These are phyloP conservation scores for Harpagoxenus sublaevis DNA, from an alignment of 2,888 invertebrate genomes.

Conservation along the genomic window DNA sequence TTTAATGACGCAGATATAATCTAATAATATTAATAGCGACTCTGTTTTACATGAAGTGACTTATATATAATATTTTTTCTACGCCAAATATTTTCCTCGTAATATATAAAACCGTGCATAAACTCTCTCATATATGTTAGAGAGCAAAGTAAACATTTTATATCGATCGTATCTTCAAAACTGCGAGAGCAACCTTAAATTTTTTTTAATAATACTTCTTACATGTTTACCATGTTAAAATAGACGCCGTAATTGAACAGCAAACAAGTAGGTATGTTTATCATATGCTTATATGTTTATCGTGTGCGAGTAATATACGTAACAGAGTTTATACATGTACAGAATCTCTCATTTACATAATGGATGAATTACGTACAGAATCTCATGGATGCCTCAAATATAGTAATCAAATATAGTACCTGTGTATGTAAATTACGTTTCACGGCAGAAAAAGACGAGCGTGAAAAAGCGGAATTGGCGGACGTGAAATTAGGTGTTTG, in stretches of 20 bases:
- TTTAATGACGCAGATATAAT: neutral
- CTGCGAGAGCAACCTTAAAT: neutral
- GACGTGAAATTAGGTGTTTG: constrained; percentile 21
- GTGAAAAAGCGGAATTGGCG: neutral
- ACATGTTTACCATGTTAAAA: constrained; percentile 13
- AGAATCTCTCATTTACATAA: constrained; percentile 28
- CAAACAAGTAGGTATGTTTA: constrained; percentile 7
- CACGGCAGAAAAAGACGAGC: neutral
- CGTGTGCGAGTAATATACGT: neutral
- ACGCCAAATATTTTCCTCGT: neutral
- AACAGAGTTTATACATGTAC: neutral
- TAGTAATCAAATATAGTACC: constrained; percentile 5
- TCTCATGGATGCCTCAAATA: neutral
- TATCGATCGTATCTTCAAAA: constrained; percentile 21
- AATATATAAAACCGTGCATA: neutral
- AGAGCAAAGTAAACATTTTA: constrained; percentile 2
- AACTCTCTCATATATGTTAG: constrained; percentile 22
- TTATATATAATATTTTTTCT: neutral
- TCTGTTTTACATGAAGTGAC: neutral
- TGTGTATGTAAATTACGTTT: neutral
- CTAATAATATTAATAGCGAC: neutral
- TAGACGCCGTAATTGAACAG: constrained; percentile 15
- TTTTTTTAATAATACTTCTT: constrained; percentile 20
- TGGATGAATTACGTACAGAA: constrained; percentile 7
- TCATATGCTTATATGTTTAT: neutral